Conservation (phyloP, 2,113 vertebrate genomes). For the Phalacrocorax brasilianus region DNA sequence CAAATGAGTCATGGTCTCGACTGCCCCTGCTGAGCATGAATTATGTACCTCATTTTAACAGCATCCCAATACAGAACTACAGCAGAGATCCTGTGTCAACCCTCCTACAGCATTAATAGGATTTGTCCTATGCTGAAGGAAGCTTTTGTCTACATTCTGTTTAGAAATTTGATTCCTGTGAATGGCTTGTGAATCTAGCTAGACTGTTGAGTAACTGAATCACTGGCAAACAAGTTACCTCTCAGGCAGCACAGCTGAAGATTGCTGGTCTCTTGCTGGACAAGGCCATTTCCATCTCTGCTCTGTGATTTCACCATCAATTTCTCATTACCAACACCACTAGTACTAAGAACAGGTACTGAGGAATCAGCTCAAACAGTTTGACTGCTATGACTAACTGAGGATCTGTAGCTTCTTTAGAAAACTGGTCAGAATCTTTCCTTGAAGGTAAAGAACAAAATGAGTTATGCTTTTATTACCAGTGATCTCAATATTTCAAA, state of each 20-base stretch:
- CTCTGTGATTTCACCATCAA: not conserved
- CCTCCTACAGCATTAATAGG: not conserved
- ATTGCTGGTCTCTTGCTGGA: not conserved
- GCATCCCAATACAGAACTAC: not conserved
- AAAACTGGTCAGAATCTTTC: not conserved
- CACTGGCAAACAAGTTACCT: not conserved
- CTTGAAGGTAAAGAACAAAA: not conserved
- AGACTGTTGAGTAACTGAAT: not conserved
- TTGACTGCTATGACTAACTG: not conserved
- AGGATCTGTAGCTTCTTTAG: not conserved
- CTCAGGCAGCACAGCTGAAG: not conserved
- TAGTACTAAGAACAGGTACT: not conserved
- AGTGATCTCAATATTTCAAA: not conserved
- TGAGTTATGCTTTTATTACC: not conserved
- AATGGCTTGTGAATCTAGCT: not conserved
- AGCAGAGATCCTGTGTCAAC: not conserved
- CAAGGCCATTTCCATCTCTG: not conserved
- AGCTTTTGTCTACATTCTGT: not conserved
- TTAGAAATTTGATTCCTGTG: not conserved
- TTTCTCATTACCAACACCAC: not conserved
- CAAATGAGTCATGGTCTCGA: conserved; percentile 41
- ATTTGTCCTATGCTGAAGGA: not conserved
- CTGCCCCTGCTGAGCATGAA: conserved; percentile 29
- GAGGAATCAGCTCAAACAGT: not conserved
- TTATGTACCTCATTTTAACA: not conserved